Percentiles rank a stretch among this genome's conserved stretches.
phyloP scores from a whole-genome alignment of 2,797 vertebrate species.

The Enteromius afrohamiltoni region DNA sequence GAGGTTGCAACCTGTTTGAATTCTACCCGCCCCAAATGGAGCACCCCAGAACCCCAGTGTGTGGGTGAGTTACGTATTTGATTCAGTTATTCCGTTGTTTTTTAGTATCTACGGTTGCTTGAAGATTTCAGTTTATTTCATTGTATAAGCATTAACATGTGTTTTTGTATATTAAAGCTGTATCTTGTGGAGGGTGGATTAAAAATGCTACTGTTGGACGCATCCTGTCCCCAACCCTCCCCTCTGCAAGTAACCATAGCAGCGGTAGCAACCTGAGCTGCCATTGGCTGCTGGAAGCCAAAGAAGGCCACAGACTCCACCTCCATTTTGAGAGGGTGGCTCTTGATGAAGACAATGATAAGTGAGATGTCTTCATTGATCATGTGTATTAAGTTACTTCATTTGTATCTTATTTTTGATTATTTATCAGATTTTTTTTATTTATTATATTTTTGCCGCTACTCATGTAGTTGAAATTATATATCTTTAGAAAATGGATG shows the following conservation, averaged over 20 bases:
- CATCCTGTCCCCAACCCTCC: constrained; percentile 85
- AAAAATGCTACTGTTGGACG: constrained; percentile 89
- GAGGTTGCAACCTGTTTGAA: constrained; percentile 87
- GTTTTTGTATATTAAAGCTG: constrained; percentile 66
- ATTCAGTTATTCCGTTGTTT: neutral
- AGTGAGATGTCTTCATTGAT: constrained; percentile 70
- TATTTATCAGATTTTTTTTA: neutral
- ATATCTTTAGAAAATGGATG: neutral
- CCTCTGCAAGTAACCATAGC: constrained; percentile 80
- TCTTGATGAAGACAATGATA: constrained; percentile 89
- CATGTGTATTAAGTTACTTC: neutral
- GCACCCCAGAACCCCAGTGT: constrained; percentile 78
- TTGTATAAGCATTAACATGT: neutral
- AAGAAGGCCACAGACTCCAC: constrained; percentile 87
- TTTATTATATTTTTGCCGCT: neutral
- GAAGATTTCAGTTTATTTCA: neutral
- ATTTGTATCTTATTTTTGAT: neutral
- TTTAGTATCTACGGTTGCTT: neutral
- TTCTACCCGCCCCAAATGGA: constrained; percentile 87
- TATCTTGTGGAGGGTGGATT: constrained; percentile 88
- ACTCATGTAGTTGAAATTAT: neutral
- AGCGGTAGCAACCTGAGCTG: constrained; percentile 89
- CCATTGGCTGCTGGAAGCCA: constrained; percentile 91
- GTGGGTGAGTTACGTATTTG: constrained; percentile 69
- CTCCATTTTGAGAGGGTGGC: constrained; percentile 92